Evolutionary conservation across 2,888 invertebrate species (phyloP), one percentile per base, ranked within the genome.

Genomic region (Epistrophe eligans): DNA sequence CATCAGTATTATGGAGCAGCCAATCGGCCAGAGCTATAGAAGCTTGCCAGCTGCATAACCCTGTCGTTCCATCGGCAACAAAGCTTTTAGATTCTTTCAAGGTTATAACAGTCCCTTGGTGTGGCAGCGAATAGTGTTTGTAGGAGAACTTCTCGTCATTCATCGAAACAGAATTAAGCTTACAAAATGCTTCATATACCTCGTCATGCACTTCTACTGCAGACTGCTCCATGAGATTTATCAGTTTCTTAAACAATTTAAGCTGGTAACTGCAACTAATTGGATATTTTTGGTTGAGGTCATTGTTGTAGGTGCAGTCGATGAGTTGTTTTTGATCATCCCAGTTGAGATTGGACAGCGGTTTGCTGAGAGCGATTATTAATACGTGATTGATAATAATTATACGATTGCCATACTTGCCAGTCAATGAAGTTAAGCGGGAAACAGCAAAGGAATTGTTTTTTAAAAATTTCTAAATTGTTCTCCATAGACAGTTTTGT

Each of bases 21-120:
- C 96, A 97, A 91, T 97, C 96, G 43, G 96, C 94, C 70, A 97
- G 92, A 72, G 95, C 95, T 72, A 95, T 90, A 0, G 96, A 95
- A 48, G 96, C 97, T 95, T 96, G 96, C 97, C 97, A 97, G 89
- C 95, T 96, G 89, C 95, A 95, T 89, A 97, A 93, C 35, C 97
- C 97, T 17, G 97, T 97, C 24, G 97, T 97, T 38, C 97, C 97
- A 91, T 96, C 94, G 0, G 95, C 94, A 88, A 97, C 96, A 90
- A 97, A 94, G 90, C 94, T 95, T 77, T 94, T 94, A 79, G 95
- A 96, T 92, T 97, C 97, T 89, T 95, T 94, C 70, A 97, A 92
- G 15, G 94, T 95, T 43, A 97, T 92, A 45, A 93, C 91, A 74
- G 92, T 90, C 79, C 93, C 90, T 43, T 92, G 90, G 45, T 91